These are phyloP conservation scores for Cheilosia scutellata DNA, from an alignment of 2,888 invertebrate species.

Conservation along the genomic window DNA sequence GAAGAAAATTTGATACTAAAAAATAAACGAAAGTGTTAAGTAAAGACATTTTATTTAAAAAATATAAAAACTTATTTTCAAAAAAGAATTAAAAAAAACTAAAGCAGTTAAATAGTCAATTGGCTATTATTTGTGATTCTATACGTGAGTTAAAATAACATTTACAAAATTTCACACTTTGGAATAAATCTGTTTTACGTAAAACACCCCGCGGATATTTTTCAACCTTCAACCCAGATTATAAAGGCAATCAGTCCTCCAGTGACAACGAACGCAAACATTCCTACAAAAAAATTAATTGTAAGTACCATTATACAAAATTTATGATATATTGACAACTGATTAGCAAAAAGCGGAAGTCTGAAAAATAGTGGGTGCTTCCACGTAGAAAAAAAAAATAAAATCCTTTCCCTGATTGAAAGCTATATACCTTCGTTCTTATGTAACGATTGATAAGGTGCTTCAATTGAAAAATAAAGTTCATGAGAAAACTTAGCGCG, in stretches of 20 bases:
- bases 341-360: not conserved
- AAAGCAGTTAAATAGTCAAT: conserved; percentile 44
- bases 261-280: conserved; percentile 82
- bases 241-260: conserved; percentile 84
- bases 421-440: conserved; percentile 18
- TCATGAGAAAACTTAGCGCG: conserved; percentile 36
- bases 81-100: conserved; percentile 36
- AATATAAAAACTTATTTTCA: conserved; percentile 3
- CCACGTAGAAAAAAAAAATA: not conserved
- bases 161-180: conserved; percentile 85
- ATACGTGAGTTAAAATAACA: conserved; percentile 81
- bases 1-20: conserved; percentile 28
- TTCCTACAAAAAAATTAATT: conserved; percentile 84
- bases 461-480: not conserved
- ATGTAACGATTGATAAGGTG: conserved; percentile 59
- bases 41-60: conserved; percentile 23
- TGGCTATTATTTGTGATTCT: conserved; percentile 46
- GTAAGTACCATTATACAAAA: conserved; percentile 80
- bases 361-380: not conserved
- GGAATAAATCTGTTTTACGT: conserved; percentile 85
- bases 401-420: not conserved
- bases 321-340: not conserved
- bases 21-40: conserved; percentile 38
- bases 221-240: conserved; percentile 83
- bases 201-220: conserved; percentile 84